phyloP scores from a whole-genome alignment of 2,113 vertebrate species.

The Phalacrocorax aristotelis region DNA sequence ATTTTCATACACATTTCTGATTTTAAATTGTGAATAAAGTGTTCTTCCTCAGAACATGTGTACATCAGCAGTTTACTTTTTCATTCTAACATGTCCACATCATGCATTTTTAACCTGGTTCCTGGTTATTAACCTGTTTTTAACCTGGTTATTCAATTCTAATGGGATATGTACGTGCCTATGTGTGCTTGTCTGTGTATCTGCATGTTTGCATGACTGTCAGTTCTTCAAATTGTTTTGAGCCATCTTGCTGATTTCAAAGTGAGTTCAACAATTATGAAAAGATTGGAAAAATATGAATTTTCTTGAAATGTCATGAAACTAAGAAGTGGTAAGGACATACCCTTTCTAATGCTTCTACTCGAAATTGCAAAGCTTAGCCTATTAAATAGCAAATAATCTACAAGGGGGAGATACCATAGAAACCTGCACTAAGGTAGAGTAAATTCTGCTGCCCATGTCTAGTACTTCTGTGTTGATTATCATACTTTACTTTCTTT shows the following conservation, averaged over 20 bases:
- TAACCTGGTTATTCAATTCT: neutral
- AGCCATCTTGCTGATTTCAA: neutral
- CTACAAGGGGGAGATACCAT: neutral
- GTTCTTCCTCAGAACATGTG: neutral
- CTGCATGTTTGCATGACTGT: neutral
- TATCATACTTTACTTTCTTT: neutral
- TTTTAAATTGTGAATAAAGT: neutral
- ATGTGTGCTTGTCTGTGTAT: fast-evolving
- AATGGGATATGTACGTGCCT: fast-evolving
- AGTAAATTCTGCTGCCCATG: neutral
- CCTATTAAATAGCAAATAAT: neutral
- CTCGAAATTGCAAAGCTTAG: neutral
- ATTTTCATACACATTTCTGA: neutral
- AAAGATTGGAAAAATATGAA: neutral
- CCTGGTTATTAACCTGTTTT: too few relatives aligned
- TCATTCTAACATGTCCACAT: neutral
- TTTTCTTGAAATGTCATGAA: neutral
- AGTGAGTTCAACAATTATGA: neutral
- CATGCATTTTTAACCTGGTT: neutral
- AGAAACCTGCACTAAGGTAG: neutral
- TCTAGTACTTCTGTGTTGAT: neutral
- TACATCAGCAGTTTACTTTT: neutral
- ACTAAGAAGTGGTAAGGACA: neutral
- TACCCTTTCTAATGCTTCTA: neutral
- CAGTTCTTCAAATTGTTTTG: neutral